phyloP scores from a whole-genome alignment of 2,797 vertebrate species.

The Petrocephalus schoutedeni region DNA sequence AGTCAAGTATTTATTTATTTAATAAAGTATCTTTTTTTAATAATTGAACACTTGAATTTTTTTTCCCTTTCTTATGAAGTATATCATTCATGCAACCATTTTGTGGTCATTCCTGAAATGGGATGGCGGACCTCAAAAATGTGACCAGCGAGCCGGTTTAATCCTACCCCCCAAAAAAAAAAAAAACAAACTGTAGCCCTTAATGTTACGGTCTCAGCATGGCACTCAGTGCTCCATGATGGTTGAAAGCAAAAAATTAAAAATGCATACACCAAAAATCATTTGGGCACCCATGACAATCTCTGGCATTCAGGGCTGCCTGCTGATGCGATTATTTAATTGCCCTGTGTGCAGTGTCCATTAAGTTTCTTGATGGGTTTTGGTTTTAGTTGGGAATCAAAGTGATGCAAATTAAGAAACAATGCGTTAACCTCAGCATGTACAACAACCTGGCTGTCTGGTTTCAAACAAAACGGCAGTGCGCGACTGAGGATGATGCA shows the following conservation, averaged over 20 bases:
- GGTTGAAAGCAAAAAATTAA: background rate
- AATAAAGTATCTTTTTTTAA: conserved; percentile 52
- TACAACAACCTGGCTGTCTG: background rate
- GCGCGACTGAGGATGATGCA: background rate
- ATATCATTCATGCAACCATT: background rate
- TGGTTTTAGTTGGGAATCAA: background rate
- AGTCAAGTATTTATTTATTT: conserved; percentile 92
- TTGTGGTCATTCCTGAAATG: background rate
- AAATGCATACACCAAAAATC: background rate
- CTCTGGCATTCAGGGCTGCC: background rate
- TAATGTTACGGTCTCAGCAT: background rate
- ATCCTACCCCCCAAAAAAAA: background rate
- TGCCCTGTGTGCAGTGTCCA: background rate
- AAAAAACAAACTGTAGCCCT: background rate
- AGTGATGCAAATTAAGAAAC: background rate
- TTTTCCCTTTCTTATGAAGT: background rate
- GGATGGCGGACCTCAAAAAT: background rate
- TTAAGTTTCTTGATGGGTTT: background rate
- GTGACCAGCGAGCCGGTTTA: background rate
- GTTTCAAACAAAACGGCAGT: background rate
- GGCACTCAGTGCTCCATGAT: background rate
- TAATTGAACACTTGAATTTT: background rate
- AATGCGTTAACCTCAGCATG: background rate
- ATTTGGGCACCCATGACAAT: background rate
- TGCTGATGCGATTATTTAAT: background rate